phyloP scores from a whole-genome alignment of 2,888 invertebrate genomes.

The Philereme transversata region DNA sequence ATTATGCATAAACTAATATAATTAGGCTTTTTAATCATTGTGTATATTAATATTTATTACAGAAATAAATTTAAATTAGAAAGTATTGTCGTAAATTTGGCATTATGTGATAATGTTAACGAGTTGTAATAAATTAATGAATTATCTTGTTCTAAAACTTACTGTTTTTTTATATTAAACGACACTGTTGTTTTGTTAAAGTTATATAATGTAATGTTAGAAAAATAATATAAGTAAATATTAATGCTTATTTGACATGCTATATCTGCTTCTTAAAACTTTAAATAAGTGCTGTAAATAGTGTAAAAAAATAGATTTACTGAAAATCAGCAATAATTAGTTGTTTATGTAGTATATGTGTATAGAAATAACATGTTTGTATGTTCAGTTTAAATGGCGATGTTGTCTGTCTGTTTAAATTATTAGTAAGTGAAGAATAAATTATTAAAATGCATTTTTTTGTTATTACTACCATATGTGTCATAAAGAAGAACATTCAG shows the following conservation, averaged over 20 bases:
- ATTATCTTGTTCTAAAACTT: no score
- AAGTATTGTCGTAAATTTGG: not conserved
- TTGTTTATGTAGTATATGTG: slow-evolving; percentile 36
- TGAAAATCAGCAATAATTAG: slow-evolving; percentile 41
- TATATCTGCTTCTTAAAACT: no score
- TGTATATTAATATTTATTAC: slow-evolving; percentile 39
- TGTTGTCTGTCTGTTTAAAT: slow-evolving; percentile 35
- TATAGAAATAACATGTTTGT: slow-evolving; percentile 30
- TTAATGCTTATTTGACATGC: no score
- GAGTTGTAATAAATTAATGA: not conserved
- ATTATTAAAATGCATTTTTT: slow-evolving; percentile 7
- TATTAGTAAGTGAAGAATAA: slow-evolving; percentile 25
- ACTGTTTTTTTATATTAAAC: no score
- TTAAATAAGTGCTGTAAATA: slow-evolving; percentile 18
- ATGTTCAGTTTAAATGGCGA: slow-evolving; percentile 32
- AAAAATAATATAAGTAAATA: not conserved
- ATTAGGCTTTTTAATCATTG: slow-evolving; percentile 32
- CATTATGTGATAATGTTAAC: not conserved
- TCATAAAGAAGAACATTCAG: no score
- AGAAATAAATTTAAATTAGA: slow-evolving; percentile 21
- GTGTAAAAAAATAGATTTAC: slow-evolving; percentile 31
- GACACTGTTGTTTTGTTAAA: no score
- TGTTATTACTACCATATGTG: no score
- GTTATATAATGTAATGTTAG: not conserved
- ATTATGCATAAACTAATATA: slow-evolving; percentile 54